phyloP scores from a whole-genome alignment of 2,888 invertebrate species.

The Netelia inedita region DNA sequence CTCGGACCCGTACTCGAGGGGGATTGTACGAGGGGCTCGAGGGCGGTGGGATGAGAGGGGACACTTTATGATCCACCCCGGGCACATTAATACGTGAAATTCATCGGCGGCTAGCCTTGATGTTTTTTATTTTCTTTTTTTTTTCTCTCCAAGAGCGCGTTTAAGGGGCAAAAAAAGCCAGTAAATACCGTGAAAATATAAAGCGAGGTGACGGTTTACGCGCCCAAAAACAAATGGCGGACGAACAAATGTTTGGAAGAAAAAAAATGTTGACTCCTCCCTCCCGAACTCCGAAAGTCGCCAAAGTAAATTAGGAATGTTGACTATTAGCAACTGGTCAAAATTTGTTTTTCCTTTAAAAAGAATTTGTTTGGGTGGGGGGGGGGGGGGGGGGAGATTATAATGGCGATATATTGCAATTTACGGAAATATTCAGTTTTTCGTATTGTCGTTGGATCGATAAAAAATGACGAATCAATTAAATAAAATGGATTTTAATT shows the following conservation, averaged over 20 bases:
- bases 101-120: constrained; percentile 68
- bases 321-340: no score
- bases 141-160: constrained; percentile 3
- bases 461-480: no score
- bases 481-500: no score
- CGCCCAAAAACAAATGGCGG: constrained; percentile 1
- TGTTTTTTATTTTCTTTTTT: constrained; percentile 37
- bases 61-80: constrained; percentile 62
- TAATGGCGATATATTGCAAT: no score
- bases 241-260: background rate
- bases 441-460: no score
- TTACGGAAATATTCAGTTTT: no score
- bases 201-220: background rate
- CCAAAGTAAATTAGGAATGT: no score
- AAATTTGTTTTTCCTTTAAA: no score
- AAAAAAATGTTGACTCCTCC: no score
- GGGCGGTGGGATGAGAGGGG: constrained; percentile 1
- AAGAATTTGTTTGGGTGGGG: no score
- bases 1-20: constrained; percentile 9
- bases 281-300: no score
- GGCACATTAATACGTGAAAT: constrained; percentile 67
- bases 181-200: constrained; percentile 11
- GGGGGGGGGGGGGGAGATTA: no score
- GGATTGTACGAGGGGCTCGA: background rate
- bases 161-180: constrained; percentile 3